Evolutionary conservation across 2,113 vertebrate species (phyloP).

Genomic region (Porphyrio hochstetteri): DNA sequence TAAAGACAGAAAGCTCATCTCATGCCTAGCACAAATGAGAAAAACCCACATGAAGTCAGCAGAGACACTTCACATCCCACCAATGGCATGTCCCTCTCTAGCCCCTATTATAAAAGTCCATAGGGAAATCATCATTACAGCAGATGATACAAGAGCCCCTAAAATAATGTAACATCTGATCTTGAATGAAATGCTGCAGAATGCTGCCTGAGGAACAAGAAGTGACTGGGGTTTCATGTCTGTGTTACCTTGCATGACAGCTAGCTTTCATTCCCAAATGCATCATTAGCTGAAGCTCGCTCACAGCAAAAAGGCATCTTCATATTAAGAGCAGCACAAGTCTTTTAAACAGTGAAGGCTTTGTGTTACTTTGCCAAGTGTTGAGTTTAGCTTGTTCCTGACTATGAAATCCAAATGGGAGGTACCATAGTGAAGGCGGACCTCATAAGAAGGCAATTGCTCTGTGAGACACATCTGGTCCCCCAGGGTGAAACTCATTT

Average conservation of each 20-base stretch:
- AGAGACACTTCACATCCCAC: background rate
- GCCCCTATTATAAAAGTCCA: background rate
- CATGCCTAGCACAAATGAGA: background rate
- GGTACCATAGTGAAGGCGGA: background rate
- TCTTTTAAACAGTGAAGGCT: background rate
- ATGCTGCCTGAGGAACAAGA: slow-evolving; percentile 6
- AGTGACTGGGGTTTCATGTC: background rate
- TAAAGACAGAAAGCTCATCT: background rate
- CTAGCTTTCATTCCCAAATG: background rate
- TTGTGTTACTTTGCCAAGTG: background rate
- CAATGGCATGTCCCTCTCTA: background rate
- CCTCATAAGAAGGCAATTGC: background rate
- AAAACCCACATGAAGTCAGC: background rate
- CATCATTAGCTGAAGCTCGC: background rate
- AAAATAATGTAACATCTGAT: background rate
- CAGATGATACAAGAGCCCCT: background rate
- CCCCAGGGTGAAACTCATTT: background rate
- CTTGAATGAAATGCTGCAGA: background rate
- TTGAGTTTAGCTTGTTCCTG: background rate
- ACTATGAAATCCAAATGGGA: background rate
- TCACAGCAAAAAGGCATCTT: background rate
- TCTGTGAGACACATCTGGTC: background rate
- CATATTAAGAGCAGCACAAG: background rate
- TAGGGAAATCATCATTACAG: background rate
- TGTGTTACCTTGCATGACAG: background rate